Evolutionary conservation across 2,113 vertebrate species (phyloP), one percentile per base, ranked within the genome.

Genomic region (Tychaedon coryphoeus): DNA sequence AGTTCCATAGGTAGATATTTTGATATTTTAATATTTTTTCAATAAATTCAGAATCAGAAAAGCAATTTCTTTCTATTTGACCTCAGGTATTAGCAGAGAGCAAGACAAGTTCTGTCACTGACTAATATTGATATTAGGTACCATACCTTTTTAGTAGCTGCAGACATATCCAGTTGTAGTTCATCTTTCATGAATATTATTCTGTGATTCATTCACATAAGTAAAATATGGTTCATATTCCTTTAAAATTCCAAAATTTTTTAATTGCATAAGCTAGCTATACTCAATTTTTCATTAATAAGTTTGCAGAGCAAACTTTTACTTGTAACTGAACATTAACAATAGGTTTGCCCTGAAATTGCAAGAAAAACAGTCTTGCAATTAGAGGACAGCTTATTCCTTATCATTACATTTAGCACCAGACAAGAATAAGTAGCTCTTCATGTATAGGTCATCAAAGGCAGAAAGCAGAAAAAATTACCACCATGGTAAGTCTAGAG

Each of bases 181-280:
- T 42, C 43, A 23, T 29, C 62, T 95, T 90, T 85, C 57, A 86
- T 48, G 20, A 38, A 31, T 76, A 75, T 88, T 62, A 65, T 61
- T 69, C 19, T 36, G 10, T 70, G 74, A 15, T 23, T 85, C 38
- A 73, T 89, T 88, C 40, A 42, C n/a, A 28, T 88, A 90, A 62
- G 42, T 56, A 54, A 91, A 77, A 78, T 82, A 71, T 34, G 80
- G 62, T 64, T 85, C 50, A 82, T 11, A 56, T 60, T 77, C n/a
- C 42, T 92, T 73, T 18, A 79, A 90, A 93, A 95, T 77, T 93
- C 83, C 34, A 85, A 89, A 94, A 86, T 86, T 78, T 87, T 92
- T 96, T 92, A 45, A 29, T 94, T 97, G 76, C 74, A 81, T 95
- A 93, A 95, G 56, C 56, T 91, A 97, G 54, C 91, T 96, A 88